Percentiles rank a stretch among this genome's conserved stretches.
Conservation (phyloP, 2,888 invertebrate species). For the Harpalus rufipes region DNA sequence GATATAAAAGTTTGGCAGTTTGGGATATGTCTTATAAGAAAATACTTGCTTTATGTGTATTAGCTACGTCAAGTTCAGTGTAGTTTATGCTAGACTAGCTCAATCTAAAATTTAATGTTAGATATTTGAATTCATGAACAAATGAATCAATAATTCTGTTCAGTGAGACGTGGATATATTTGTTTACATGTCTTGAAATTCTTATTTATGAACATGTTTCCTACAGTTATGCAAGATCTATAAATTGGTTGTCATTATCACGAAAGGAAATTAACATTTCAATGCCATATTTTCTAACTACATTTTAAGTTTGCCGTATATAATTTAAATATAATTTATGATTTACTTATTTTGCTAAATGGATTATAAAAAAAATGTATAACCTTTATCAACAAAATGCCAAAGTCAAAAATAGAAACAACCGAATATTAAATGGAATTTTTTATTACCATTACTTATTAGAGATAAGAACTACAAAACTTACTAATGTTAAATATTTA, state of each 20-base stretch:
- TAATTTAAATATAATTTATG: neutral
- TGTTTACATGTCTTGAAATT: neutral
- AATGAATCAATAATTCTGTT: neutral
- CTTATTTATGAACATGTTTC: neutral
- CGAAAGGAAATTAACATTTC: neutral
- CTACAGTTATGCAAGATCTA: neutral
- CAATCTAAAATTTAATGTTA: too few species aligned
- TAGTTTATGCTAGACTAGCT: too few species aligned
- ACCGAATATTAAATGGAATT: neutral
- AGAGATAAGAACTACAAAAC: too few species aligned
- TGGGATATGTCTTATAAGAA: too few species aligned
- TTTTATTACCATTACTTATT: too few species aligned
- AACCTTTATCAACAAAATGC: neutral
- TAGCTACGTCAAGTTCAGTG: too few species aligned
- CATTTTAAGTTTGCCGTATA: neutral
- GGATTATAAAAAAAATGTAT: neutral
- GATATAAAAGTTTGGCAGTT: too few species aligned
- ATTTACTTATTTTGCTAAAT: neutral
- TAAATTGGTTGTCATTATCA: neutral
- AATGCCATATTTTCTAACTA: neutral
- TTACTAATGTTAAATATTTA: too few species aligned
- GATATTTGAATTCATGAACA: neutral
- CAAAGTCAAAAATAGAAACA: neutral
- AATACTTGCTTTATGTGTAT: too few species aligned
- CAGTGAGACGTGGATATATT: neutral